phyloP scores from a whole-genome alignment of 2,113 vertebrate genomes.

The Microtus richardsoni region DNA sequence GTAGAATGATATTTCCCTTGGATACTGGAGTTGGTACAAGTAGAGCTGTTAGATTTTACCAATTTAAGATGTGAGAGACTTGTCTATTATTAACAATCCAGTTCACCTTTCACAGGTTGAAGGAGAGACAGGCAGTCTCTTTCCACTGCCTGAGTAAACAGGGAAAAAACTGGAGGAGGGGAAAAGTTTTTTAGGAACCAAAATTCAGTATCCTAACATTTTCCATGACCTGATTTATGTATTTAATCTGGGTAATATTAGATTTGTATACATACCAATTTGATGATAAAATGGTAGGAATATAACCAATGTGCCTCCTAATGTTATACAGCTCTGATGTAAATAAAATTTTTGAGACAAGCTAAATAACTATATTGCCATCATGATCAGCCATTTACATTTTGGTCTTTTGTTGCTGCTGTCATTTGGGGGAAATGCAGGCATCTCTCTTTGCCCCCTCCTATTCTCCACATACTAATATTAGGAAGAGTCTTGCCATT shows the following conservation, averaged over 20 bases:
- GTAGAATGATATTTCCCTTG: constrained; percentile 72
- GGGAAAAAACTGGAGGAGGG: background rate
- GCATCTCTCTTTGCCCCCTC: background rate
- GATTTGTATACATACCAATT: background rate
- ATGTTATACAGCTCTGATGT: background rate
- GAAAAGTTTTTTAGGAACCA: background rate
- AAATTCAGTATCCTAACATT: background rate
- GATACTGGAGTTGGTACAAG: constrained; percentile 60
- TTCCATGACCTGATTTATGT: background rate
- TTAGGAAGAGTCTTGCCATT: background rate
- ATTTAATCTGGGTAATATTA: background rate
- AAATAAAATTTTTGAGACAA: background rate
- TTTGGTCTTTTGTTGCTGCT: constrained; percentile 7
- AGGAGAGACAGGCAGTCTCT: background rate
- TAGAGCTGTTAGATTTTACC: constrained; percentile 68
- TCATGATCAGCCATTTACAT: background rate
- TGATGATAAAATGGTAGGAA: background rate
- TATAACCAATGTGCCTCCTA: background rate
- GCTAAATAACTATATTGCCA: background rate
- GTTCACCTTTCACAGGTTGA: constrained; percentile 63
- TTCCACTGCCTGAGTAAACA: constrained; percentile 1
- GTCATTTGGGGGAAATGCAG: background rate
- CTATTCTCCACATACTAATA: background rate
- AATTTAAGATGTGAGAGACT: constrained; percentile 75
- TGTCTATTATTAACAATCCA: constrained; percentile 60